These are phyloP conservation scores for Cremastobaeus sp. DNA, from an alignment of 2,888 invertebrate genomes.

Conservation along the genomic window DNA sequence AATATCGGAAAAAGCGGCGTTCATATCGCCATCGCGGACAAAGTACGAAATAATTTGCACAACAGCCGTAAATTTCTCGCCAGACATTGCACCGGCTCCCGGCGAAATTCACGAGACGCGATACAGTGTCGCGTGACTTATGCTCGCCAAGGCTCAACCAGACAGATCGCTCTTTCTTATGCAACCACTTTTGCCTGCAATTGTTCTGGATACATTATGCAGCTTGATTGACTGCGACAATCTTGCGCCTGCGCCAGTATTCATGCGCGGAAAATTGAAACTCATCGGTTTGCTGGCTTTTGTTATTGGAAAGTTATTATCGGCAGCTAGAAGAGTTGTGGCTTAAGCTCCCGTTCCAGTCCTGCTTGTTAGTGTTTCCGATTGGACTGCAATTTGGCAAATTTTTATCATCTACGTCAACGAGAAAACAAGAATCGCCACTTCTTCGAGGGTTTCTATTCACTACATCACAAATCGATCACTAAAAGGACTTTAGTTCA, in stretches of 20 bases:
- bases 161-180: constrained; percentile 58
- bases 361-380: too few relatives aligned
- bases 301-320: constrained; percentile 31
- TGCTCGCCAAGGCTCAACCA: constrained; percentile 54
- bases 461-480: too few relatives aligned
- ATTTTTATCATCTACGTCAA: too few relatives aligned
- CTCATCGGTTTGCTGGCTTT: constrained; percentile 48
- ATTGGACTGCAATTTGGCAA: too few relatives aligned
- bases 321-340: too few relatives aligned
- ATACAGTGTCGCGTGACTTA: constrained; percentile 55
- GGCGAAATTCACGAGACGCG: constrained; percentile 52
- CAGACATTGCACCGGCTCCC: constrained; percentile 51
- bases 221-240: constrained; percentile 59
- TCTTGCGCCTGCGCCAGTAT: constrained; percentile 47
- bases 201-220: constrained; percentile 55
- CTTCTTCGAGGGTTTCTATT: too few relatives aligned
- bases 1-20: constrained; percentile 39
- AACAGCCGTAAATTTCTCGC: constrained; percentile 51
- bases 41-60: constrained; percentile 59
- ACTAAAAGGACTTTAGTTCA: too few relatives aligned
- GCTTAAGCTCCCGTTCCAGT: too few relatives aligned
- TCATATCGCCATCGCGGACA: constrained; percentile 38
- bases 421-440: too few relatives aligned
- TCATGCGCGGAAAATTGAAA: constrained; percentile 56
- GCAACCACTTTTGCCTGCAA: constrained; percentile 58